Evolutionary conservation across 2,797 vertebrate species (phyloP).

Genomic region (Gorsachius magnificus): DNA sequence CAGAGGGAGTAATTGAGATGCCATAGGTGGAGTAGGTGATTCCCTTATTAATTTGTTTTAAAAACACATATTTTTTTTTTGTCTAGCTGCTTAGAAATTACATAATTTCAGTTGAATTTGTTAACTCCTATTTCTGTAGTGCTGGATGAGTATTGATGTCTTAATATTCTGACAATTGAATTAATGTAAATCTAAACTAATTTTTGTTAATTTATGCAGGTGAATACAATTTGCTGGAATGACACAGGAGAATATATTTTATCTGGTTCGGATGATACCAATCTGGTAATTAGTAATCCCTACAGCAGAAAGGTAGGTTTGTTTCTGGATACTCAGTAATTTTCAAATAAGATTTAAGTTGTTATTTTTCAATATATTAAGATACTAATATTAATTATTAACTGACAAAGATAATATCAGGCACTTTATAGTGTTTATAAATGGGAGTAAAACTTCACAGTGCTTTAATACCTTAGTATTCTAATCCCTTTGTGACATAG

Average conservation of each 20-base stretch:
- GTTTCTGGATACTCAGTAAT: not conserved
- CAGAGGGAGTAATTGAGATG: not conserved
- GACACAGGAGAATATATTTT: conserved; percentile 98
- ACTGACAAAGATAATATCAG: not conserved
- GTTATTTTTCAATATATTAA: not conserved
- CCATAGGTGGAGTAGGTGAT: not conserved
- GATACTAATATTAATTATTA: not conserved
- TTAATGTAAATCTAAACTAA: not conserved
- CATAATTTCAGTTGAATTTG: not conserved
- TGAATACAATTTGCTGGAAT: conserved; percentile 99
- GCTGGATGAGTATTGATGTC: not conserved
- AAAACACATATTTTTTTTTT: not conserved
- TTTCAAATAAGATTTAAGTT: not conserved
- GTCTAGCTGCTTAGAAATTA: not conserved
- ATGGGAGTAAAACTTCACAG: not conserved
- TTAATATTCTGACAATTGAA: not conserved
- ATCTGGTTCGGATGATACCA: conserved; percentile 96
- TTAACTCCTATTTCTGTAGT: not conserved
- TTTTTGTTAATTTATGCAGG: conserved; percentile 75
- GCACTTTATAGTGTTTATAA: not conserved
- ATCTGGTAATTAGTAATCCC: conserved; percentile 94
- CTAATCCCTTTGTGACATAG: not conserved
- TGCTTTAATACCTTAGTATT: not conserved
- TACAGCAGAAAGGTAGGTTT: conserved; percentile 94
- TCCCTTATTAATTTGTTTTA: conserved; percentile 27